A percentile compares a stretch with the other conserved stretches of the same genome.
Conservation (phyloP, 2,888 invertebrate genomes). For the Gryllus longicercus region DNA sequence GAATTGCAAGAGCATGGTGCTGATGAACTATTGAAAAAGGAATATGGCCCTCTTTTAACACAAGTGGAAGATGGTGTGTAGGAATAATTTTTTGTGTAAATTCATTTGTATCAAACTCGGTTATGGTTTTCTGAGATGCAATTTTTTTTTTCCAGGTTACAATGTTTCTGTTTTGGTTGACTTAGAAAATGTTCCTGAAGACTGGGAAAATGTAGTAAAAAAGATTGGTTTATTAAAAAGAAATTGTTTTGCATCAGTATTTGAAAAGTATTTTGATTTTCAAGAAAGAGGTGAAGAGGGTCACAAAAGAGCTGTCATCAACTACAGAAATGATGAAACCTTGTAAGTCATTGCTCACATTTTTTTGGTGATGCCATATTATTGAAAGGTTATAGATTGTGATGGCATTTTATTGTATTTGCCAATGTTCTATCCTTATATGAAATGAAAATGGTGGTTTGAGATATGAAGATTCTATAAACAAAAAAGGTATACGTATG, state of each 20-base stretch:
- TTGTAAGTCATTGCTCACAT: constrained; percentile 62
- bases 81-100: constrained; percentile 19
- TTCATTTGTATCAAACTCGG: background rate
- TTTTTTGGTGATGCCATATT: background rate
- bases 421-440: too few species aligned
- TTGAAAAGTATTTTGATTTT: constrained; percentile 98
- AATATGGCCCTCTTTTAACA: constrained; percentile 81
- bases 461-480: too few species aligned
- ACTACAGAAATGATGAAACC: constrained; percentile 98
- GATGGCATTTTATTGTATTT: too few species aligned
- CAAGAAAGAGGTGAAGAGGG: constrained; percentile 90
- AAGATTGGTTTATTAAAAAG: constrained; percentile 92
- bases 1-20: constrained; percentile 98
- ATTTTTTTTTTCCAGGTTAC: constrained; percentile 62
- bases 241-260: constrained; percentile 98
- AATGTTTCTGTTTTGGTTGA: constrained; percentile 92
- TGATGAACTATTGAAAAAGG: constrained; percentile 89
- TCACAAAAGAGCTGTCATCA: constrained; percentile 93
- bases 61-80: constrained; percentile 80
- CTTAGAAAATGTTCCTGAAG: constrained; percentile 84
- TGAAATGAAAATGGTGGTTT: too few species aligned
- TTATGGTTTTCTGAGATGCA: background rate
- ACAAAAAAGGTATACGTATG: too few species aligned
- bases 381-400: too few species aligned
- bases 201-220: constrained; percentile 85